These are phyloP conservation scores for Meandrina meandrites DNA, from an alignment of 92 coral and sea anemone genomes.

Conservation along the genomic window DNA sequence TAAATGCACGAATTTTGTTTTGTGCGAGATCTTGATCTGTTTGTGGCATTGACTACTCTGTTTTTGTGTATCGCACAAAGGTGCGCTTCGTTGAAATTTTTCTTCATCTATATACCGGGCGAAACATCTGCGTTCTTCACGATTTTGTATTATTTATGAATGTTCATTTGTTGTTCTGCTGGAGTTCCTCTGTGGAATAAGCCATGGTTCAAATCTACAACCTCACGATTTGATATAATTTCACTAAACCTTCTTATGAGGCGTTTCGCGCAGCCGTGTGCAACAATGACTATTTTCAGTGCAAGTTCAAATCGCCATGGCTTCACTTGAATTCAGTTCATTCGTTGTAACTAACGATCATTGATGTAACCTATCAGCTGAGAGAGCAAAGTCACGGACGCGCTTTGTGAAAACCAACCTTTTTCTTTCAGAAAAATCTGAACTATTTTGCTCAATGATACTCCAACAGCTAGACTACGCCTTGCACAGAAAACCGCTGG, in stretches of 20 bases:
- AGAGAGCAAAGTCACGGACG: slow-evolving; percentile 15
- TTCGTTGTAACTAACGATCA: slow-evolving; percentile 18
- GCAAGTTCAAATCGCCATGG: slow-evolving; percentile 60
- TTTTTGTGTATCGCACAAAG: slow-evolving; percentile 10
- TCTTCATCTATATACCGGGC: slow-evolving; percentile 73
- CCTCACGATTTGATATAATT: slow-evolving; percentile 14
- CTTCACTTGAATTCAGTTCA: slow-evolving; percentile 38
- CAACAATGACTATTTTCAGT: slow-evolving; percentile 37
- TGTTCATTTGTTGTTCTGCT: slow-evolving; percentile 95
- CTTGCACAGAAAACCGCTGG: slow-evolving; percentile 14
- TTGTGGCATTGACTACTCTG: not conserved
- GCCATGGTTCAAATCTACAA: slow-evolving; percentile 39
- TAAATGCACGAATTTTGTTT: slow-evolving; percentile 17
- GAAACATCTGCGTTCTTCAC: slow-evolving; percentile 92
- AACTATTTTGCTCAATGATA: not conserved
- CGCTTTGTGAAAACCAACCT: not conserved
- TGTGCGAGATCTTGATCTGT: not conserved
- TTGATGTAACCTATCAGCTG: slow-evolving; percentile 37
- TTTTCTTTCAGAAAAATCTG: not conserved
- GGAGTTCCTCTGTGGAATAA: slow-evolving; percentile 40
- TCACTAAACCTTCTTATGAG: not conserved
- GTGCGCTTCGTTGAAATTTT: slow-evolving; percentile 47
- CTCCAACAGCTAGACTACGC: slow-evolving; percentile 24
- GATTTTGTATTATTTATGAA: slow-evolving; percentile 97
- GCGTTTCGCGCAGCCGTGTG: not conserved